Percentiles rank a stretch among this genome's conserved stretches.
These are phyloP conservation scores for Diuraphis noxia DNA, from an alignment of 1,140 invertebrate species.

Conservation along the genomic window DNA sequence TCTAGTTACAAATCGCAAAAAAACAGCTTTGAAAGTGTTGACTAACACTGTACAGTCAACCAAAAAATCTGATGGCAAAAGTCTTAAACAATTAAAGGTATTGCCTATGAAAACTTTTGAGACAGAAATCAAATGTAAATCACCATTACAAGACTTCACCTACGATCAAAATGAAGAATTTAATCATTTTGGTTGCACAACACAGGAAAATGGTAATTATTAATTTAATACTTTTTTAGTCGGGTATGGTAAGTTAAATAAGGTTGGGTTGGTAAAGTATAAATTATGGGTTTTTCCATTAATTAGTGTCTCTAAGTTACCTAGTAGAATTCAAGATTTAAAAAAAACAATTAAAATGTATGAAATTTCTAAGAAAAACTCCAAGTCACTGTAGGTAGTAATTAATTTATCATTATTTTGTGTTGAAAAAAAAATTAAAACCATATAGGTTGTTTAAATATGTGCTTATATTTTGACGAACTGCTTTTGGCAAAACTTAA, in stretches of 20 bases:
- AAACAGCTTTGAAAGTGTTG: conserved; percentile 21
- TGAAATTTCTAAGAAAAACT: background rate
- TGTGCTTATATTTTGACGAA: too few species aligned
- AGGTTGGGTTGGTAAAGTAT: background rate
- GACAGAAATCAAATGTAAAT: background rate
- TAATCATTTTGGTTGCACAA: background rate
- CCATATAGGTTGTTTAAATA: too few species aligned
- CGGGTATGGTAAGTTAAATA: background rate
- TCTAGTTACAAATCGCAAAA: conserved; percentile 8
- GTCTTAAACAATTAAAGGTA: conserved; percentile 3
- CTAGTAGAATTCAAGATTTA: background rate
- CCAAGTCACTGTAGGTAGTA: too few species aligned
- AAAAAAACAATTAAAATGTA: background rate
- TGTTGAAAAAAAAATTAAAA: too few species aligned
- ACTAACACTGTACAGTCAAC: conserved; percentile 27
- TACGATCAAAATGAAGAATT: conserved; percentile 3
- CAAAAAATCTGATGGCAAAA: conserved; percentile 3
- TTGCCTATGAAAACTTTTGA: conserved; percentile 21
- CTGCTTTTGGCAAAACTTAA: too few species aligned
- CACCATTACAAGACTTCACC: background rate
- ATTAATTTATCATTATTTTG: too few species aligned
- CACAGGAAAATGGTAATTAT: conserved; percentile 19
- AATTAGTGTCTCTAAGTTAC: background rate
- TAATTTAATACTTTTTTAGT: background rate
- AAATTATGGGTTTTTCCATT: background rate